Conservation (phyloP, 2,113 vertebrate species). For the Passerina amoena region DNA sequence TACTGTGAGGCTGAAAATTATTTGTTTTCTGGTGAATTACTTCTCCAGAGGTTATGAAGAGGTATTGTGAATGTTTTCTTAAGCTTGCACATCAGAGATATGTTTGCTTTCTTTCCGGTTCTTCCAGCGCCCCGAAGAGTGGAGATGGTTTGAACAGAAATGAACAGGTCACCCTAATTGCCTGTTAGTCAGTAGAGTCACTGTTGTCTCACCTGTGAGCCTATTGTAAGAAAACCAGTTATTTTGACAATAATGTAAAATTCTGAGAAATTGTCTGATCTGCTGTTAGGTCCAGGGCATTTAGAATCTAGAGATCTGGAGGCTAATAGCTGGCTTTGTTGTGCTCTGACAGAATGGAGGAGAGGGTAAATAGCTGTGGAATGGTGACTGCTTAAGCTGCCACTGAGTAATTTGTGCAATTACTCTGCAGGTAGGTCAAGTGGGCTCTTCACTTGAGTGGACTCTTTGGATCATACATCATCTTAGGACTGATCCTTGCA, state of each 20-base stretch:
- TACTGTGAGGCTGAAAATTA: neutral
- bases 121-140: neutral
- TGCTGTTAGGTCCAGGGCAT: neutral
- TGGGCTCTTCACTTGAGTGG: neutral
- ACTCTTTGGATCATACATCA: accelerated
- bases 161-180: neutral
- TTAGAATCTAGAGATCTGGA: neutral
- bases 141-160: neutral
- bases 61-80: neutral
- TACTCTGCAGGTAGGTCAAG: neutral
- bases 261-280: neutral
- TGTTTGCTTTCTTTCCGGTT: neutral
- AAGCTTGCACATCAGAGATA: neutral
- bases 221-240: neutral
- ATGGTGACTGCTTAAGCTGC: neutral
- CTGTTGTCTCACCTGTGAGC: neutral
- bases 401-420: neutral
- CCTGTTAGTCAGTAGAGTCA: neutral
- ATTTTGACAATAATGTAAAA: neutral
- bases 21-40: neutral
- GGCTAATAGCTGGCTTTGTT: neutral
- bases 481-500: neutral
- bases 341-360: neutral
- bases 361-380: neutral
- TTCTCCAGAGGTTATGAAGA: neutral